Conservation (phyloP, 2,797 vertebrate species). For the Eremophila alpestris region DNA sequence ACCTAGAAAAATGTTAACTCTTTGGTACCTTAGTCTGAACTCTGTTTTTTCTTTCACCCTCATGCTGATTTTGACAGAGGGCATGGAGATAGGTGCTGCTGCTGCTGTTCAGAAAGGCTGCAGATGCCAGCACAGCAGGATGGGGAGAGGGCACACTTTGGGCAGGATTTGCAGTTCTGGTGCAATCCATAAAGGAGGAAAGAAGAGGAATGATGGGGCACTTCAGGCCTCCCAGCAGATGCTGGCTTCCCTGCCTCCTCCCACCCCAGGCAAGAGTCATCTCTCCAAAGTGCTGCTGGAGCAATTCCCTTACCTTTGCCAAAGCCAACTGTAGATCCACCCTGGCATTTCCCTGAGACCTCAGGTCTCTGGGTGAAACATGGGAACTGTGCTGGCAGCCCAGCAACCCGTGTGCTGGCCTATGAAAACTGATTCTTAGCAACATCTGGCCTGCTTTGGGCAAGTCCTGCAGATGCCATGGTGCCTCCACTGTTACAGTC, state of each 20-base stretch:
- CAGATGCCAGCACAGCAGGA: not conserved
- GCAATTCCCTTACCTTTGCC: not conserved
- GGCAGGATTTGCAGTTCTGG: not conserved
- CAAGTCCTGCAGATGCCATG: not conserved
- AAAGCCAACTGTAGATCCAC: not conserved
- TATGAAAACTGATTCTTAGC: not conserved
- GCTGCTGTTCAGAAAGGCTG: not conserved
- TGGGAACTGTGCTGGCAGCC: not conserved
- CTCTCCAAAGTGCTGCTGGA: not conserved
- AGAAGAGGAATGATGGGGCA: not conserved
- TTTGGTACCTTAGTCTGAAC: constrained; percentile 76
- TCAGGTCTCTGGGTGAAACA: not conserved
- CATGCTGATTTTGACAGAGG: not conserved
- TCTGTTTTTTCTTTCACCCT: not conserved
- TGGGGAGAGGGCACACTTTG: not conserved
- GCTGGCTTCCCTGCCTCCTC: not conserved
- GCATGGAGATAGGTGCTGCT: not conserved
- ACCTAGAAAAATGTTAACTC: constrained; percentile 75
- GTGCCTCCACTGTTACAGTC: not conserved
- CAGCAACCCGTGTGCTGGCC: not conserved
- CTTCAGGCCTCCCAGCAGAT: not conserved
- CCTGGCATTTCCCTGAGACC: not conserved
- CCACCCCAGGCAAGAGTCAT: not conserved
- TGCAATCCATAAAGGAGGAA: not conserved
- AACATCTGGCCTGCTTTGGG: not conserved